Evolutionary conservation across 2,888 invertebrate species (phyloP), one percentile per base, ranked within the genome.

Genomic region (Thymelicus acteon): DNA sequence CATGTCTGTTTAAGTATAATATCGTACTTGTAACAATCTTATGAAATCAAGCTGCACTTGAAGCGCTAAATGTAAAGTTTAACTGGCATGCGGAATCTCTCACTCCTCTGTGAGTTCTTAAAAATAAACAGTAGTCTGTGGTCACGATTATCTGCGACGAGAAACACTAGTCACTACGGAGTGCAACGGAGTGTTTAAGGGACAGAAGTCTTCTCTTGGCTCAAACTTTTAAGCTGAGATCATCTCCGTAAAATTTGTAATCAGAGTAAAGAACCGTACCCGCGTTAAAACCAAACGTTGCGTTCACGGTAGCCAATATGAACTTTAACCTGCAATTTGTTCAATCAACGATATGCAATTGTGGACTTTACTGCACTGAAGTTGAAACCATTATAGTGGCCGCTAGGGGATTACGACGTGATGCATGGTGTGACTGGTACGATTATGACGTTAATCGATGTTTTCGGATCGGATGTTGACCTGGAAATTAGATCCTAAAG

Each of bases 291-390:
- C 48, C 37, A 63, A 37, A 39, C 58, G 58, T 39, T 1, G 10
- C 48, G 60, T 71, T 60, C 62, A 54, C 77, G 74, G 74, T 72
- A 72, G 76, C 74, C 76, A 66, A 78, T 75, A 75, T 76, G 80
- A 80, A 80, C 77, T 77, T 76, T 81, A 80, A 81, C 81, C 79
- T 74, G 75, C 78, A 75, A 75, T 73, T 73, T 44, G 70, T 67
- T 12, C 72, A 67, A 66, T 70, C 24, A 57, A 37, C 7, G 60
- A 8, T 15, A 15, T 15, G 31, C 48, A 2, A 70, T 40, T 49
- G 2, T 15, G 39, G 48, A 60, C 64, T 40, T 64, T 70, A 40
- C 7, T 47, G 7, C 62, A 13, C 37, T 47, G 44, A 37, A 13
- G 10, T 44, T 37, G 44, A 15, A 31, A 7, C 15, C 52, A 19